A percentile compares a stretch with the other conserved stretches of the same genome.
These are phyloP conservation scores for Chaetops frenatus DNA, from an alignment of 2,113 vertebrate species.

Conservation along the genomic window DNA sequence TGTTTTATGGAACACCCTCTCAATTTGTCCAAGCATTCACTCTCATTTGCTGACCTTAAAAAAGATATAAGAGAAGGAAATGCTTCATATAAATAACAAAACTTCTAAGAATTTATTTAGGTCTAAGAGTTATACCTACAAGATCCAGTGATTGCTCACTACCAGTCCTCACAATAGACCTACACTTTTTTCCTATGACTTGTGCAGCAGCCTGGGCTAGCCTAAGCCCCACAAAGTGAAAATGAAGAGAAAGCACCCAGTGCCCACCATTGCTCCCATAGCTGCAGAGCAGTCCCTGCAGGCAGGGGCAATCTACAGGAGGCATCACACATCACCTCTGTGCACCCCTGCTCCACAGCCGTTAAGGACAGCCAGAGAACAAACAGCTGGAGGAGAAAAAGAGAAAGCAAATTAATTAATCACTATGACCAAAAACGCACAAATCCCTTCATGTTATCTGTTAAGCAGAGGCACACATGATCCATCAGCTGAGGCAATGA, in stretches of 20 bases:
- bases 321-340: neutral
- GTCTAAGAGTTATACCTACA: neutral
- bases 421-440: constrained; percentile 53
- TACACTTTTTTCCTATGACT: neutral
- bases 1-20: neutral
- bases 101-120: neutral
- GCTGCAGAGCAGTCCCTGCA: neutral
- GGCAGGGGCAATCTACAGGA: neutral
- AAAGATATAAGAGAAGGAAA: neutral
- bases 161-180: neutral
- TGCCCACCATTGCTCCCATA: neutral
- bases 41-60: neutral
- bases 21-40: neutral
- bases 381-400: neutral
- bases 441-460: constrained; percentile 71
- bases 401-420: constrained; percentile 62
- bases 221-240: neutral
- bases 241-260: neutral
- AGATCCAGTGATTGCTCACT: neutral
- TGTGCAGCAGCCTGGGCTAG: neutral
- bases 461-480: constrained; percentile 56
- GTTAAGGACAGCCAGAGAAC: neutral
- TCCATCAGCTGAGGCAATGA: constrained; percentile 55
- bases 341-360: neutral
- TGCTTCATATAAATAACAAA: neutral